phyloP scores from a whole-genome alignment of 2,113 vertebrate genomes.

The Bubalus kerabau region DNA sequence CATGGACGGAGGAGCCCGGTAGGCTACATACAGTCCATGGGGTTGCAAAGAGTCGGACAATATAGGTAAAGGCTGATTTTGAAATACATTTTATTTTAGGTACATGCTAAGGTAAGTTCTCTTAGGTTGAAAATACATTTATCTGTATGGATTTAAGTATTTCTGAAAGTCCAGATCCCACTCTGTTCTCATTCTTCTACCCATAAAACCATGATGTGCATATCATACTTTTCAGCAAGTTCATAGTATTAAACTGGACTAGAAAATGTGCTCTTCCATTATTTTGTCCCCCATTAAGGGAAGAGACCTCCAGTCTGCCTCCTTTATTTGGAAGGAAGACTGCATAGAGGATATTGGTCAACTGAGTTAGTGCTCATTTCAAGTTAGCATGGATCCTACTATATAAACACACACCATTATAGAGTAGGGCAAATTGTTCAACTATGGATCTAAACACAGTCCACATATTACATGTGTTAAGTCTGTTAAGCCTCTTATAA shows the following conservation, averaged over 20 bases:
- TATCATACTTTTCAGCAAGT: background rate
- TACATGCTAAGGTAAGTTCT: background rate
- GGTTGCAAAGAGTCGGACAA: no score
- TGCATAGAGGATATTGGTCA: background rate
- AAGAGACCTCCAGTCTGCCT: background rate
- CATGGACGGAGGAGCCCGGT: no score
- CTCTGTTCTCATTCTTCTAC: background rate
- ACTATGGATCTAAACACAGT: background rate
- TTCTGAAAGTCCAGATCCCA: background rate
- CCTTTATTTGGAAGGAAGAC: background rate
- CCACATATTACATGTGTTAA: background rate
- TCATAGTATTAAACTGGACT: background rate
- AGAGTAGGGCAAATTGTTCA: background rate
- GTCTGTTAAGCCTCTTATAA: background rate
- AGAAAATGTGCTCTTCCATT: background rate
- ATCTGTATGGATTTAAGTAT: background rate
- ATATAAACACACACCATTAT: background rate
- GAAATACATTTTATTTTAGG: background rate
- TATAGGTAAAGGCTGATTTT: background rate
- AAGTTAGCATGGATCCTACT: background rate
- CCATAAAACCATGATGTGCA: background rate
- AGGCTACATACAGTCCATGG: no score
- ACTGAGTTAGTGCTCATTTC: background rate
- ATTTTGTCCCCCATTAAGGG: background rate
- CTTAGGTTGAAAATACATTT: background rate